These are phyloP conservation scores for human (Homo sapiens) DNA, from an alignment of 2,113 vertebrate species.

Conservation along the genomic window DNA sequence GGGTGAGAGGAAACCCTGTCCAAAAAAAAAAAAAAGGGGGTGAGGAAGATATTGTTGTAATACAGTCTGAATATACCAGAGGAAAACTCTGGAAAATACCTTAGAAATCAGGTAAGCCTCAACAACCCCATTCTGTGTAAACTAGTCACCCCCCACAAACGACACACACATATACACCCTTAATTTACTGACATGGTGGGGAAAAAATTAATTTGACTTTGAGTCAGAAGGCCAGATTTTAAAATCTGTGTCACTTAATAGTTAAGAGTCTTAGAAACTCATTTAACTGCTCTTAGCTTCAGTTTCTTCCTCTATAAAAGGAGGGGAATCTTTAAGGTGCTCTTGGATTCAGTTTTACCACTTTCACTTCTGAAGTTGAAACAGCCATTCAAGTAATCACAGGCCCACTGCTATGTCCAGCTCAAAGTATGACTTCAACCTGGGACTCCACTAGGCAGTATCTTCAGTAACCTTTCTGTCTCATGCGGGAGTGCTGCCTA, in stretches of 20 bases:
- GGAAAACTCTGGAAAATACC: background rate
- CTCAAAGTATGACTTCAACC: background rate
- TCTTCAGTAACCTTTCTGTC: background rate
- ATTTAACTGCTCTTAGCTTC: background rate
- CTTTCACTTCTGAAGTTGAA: background rate
- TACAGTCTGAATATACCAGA: background rate
- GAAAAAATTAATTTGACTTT: background rate
- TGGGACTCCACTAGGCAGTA: background rate
- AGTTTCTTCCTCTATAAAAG: background rate
- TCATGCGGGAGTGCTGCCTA: background rate
- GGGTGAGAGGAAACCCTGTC: too few relatives aligned
- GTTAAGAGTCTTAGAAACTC: background rate
- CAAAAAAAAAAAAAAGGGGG: too few relatives aligned
- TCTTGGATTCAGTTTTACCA: background rate
- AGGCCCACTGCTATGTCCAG: background rate
- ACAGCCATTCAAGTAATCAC: background rate
- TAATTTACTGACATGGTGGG: background rate
- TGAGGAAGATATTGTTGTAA: background rate
- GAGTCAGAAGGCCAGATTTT: background rate
- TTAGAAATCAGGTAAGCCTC: background rate
- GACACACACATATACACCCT: background rate
- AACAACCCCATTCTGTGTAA: background rate
- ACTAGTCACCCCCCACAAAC: background rate
- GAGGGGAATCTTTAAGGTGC: background rate
- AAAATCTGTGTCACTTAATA: background rate